phyloP scores from a whole-genome alignment of 1,140 invertebrate genomes.

The Leptopilina boulardi region DNA sequence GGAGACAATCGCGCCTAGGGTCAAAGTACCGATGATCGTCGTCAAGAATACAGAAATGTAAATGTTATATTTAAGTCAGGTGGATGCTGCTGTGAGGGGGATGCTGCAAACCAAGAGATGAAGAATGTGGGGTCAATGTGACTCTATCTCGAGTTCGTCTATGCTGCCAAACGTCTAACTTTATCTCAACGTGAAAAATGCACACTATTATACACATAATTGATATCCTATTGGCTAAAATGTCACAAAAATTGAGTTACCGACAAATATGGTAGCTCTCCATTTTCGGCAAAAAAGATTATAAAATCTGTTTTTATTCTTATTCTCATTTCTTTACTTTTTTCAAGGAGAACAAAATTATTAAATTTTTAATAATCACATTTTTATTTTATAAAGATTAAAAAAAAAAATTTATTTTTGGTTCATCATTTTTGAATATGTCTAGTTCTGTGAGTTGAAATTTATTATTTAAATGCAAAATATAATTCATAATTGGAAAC shows the following conservation, averaged over 20 bases:
- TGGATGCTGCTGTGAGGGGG: background rate
- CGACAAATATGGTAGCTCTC: background rate
- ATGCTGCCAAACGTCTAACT: constrained; percentile 24
- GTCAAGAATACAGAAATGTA: constrained; percentile 27
- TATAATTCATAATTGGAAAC: no score
- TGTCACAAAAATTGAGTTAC: constrained; percentile 4
- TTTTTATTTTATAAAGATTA: no score
- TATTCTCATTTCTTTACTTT: background rate
- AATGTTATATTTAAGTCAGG: constrained; percentile 29
- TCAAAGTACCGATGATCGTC: constrained; percentile 17
- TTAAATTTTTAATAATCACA: no score
- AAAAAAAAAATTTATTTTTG: no score
- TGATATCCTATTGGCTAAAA: background rate
- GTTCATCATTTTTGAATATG: no score
- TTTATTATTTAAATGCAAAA: no score
- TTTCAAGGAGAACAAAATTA: no score
- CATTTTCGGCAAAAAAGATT: background rate
- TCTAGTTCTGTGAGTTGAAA: no score
- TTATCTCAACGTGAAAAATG: constrained; percentile 24
- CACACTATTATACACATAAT: constrained; percentile 17
- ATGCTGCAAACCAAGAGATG: constrained; percentile 4
- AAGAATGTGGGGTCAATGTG: constrained; percentile 28
- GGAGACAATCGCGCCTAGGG: background rate
- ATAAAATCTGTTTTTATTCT: no score
- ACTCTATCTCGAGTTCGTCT: constrained; percentile 5